phyloP scores from a whole-genome alignment of 1,140 invertebrate species.

The Aphaenogaster floridana region DNA sequence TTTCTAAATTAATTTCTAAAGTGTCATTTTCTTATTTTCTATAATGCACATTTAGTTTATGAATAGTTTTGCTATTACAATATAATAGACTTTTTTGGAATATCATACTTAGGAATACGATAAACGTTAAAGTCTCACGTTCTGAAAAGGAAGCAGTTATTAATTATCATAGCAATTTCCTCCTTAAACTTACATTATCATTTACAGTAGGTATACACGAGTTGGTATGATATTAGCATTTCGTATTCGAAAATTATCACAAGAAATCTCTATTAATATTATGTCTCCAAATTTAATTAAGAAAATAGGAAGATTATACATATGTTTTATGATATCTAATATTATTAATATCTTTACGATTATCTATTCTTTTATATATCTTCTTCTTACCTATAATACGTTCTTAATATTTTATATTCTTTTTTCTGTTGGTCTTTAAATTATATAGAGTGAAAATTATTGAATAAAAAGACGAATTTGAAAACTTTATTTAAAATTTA shows the following conservation, averaged over 20 bases:
- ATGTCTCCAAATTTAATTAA: constrained; percentile 6
- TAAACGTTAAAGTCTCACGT: constrained; percentile 26
- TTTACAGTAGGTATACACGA: constrained; percentile 23
- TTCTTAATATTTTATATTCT: not conserved
- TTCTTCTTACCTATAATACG: not conserved
- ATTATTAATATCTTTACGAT: not conserved
- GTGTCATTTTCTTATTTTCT: not conserved
- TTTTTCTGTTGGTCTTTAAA: not conserved
- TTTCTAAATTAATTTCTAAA: not conserved
- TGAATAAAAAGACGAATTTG: not conserved
- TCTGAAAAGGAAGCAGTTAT: constrained; percentile 7
- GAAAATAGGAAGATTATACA: not conserved
- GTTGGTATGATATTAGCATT: constrained; percentile 14
- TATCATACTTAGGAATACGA: constrained; percentile 33
- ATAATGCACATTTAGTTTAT: constrained; percentile 6
- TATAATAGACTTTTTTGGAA: constrained; percentile 36
- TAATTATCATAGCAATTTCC: constrained; percentile 39
- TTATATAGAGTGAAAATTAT: not conserved
- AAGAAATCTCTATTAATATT: constrained; percentile 30
- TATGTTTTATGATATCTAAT: not conserved
- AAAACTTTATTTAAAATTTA: constrained; percentile 22
- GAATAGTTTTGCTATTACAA: not conserved
- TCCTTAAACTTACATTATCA: constrained; percentile 43
- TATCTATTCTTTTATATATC: not conserved
- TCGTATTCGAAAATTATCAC: constrained; percentile 14